phyloP scores from a whole-genome alignment of 2,113 vertebrate genomes.

The Galeopterus variegatus region DNA sequence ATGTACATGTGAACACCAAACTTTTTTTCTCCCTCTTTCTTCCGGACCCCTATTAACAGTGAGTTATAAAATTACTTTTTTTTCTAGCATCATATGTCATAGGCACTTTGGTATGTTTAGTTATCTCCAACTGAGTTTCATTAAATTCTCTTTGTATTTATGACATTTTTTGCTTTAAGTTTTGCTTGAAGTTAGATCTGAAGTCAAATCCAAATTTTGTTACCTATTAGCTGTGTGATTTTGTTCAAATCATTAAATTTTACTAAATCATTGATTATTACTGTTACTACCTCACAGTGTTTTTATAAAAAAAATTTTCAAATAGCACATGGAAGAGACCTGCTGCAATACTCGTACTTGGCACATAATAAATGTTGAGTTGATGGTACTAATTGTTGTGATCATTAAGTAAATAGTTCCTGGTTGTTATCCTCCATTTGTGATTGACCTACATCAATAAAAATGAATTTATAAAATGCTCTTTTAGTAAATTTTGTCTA shows the following conservation, averaged over 20 bases:
- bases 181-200: background rate
- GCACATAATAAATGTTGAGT: background rate
- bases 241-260: background rate
- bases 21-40: background rate
- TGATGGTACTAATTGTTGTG: background rate
- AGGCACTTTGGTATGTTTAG: background rate
- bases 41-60: background rate
- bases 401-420: background rate
- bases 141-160: background rate
- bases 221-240: background rate
- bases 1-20: background rate
- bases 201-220: background rate
- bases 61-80: conserved; percentile 3
- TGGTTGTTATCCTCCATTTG: background rate
- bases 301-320: background rate
- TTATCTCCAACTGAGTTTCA: background rate
- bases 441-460: background rate
- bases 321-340: background rate
- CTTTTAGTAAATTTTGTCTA: background rate
- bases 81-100: background rate
- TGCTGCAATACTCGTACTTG: background rate
- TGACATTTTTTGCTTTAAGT: background rate
- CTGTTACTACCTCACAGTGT: background rate
- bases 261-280: background rate
- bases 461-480: background rate